A percentile compares a stretch with the other conserved stretches of the same genome.
These are phyloP conservation scores for Taphrorychus bicolor DNA, from an alignment of 2,888 invertebrate species.

Conservation along the genomic window DNA sequence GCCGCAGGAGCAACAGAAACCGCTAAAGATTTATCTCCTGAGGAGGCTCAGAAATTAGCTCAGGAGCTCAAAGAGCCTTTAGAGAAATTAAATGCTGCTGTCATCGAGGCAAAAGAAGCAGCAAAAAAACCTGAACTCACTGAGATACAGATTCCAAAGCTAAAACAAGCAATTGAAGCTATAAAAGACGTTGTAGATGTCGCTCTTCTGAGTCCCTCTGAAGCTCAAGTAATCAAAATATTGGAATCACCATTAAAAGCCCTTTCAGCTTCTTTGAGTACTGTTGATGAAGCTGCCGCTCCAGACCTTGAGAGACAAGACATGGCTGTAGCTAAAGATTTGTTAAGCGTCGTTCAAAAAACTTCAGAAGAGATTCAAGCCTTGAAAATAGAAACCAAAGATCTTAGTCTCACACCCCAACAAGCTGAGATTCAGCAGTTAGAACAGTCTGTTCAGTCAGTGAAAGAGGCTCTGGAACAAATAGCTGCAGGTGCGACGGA, in stretches of 20 bases:
- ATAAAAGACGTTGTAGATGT: too few relatives aligned
- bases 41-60: too few relatives aligned
- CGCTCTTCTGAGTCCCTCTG: conserved; percentile 4
- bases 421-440: conserved; percentile 18
- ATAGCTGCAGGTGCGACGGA: background rate
- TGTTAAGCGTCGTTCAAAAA: conserved; percentile 25
- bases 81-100: too few relatives aligned
- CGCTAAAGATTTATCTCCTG: too few relatives aligned
- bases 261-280: conserved; percentile 7
- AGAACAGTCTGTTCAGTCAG: conserved; percentile 9
- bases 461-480: conserved; percentile 26
- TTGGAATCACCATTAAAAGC: conserved; percentile 12
- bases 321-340: conserved; percentile 4
- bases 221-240: conserved; percentile 17
- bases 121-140: too few relatives aligned
- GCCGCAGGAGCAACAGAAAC: too few relatives aligned
- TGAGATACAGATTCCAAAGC: too few relatives aligned
- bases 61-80: too few relatives aligned
- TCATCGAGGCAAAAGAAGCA: conserved; percentile 11
- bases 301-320: conserved; percentile 16
- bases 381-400: background rate
- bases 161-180: too few relatives aligned
- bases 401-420: conserved; percentile 8
- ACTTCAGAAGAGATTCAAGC: background rate
- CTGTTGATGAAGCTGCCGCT: conserved; percentile 5